Conservation (phyloP, 2,888 invertebrate genomes). For the Xanthorhoe designata region DNA sequence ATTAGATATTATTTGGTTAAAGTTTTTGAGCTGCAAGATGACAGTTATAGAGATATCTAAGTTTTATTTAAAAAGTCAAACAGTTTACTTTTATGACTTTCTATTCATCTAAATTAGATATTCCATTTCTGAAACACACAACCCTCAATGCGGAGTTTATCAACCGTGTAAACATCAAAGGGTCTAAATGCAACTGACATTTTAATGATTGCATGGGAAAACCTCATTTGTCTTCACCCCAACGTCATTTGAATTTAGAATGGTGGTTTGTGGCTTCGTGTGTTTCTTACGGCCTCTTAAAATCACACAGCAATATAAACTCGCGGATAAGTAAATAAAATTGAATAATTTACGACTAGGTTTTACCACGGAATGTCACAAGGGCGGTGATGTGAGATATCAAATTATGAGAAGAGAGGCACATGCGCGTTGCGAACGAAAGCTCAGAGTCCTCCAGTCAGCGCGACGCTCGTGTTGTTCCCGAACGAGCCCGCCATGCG, state of each 20-base stretch:
- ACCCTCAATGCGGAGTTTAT: not conserved
- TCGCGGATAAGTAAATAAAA: slow-evolving; percentile 75
- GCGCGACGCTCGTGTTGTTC: slow-evolving; percentile 66
- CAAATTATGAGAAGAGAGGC: slow-evolving; percentile 79
- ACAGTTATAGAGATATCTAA: not conserved
- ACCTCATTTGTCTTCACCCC: slow-evolving; percentile 9
- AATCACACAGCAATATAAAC: slow-evolving; percentile 61
- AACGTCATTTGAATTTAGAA: slow-evolving; percentile 23
- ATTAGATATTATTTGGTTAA: too few relatives aligned
- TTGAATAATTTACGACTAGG: slow-evolving; percentile 80
- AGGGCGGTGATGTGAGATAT: slow-evolving; percentile 81
- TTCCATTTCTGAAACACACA: not conserved
- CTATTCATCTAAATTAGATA: not conserved
- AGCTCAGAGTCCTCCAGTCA: slow-evolving; percentile 68
- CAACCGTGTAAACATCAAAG: slow-evolving; percentile 2
- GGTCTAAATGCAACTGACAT: slow-evolving; percentile 12
- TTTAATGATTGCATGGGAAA: slow-evolving; percentile 6
- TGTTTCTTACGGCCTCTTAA: slow-evolving; percentile 46
- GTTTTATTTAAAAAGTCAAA: not conserved
- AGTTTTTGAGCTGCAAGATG: not conserved
- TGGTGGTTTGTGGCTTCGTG: slow-evolving; percentile 2
- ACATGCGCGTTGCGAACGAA: slow-evolving; percentile 66
- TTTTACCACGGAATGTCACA: slow-evolving; percentile 80
- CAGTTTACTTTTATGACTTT: not conserved
- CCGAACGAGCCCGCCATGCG: slow-evolving; percentile 67